Percentiles rank a stretch among this genome's conserved stretches.
phyloP scores from a whole-genome alignment of 2,888 invertebrate species.

The Adela reaumurella region DNA sequence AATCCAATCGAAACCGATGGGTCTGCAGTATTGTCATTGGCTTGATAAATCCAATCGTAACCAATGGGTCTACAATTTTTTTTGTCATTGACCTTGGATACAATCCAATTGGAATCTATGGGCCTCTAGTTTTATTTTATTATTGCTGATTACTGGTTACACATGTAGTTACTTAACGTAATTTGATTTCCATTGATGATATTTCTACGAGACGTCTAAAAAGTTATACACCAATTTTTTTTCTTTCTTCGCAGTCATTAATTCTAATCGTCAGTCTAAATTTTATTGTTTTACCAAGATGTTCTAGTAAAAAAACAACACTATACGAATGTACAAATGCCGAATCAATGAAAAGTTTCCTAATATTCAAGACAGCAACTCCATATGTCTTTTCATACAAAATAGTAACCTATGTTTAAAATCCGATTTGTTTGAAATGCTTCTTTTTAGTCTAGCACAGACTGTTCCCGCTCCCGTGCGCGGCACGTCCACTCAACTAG shows the following conservation, averaged over 20 bases:
- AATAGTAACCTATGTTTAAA: slow-evolving; percentile 15
- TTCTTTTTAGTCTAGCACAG: slow-evolving; percentile 43
- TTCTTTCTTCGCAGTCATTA: neutral
- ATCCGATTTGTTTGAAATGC: slow-evolving; percentile 18
- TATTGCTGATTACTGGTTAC: too few relatives aligned
- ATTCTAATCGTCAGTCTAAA: neutral
- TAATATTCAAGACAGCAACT: slow-evolving; percentile 6
- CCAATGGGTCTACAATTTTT: too few relatives aligned
- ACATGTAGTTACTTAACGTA: too few relatives aligned
- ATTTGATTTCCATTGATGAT: too few relatives aligned
- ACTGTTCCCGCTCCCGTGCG: slow-evolving; percentile 16
- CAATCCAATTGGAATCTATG: too few relatives aligned
- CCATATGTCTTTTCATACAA: slow-evolving; percentile 8
- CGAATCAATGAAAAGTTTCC: slow-evolving; percentile 4
- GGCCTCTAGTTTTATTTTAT: too few relatives aligned
- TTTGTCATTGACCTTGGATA: too few relatives aligned
- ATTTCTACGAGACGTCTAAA: too few relatives aligned
- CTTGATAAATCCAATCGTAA: too few relatives aligned
- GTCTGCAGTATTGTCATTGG: too few relatives aligned
- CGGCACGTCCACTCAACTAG: slow-evolving; percentile 16
- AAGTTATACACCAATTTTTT: too few relatives aligned
- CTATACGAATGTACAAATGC: neutral
- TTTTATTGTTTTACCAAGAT: neutral
- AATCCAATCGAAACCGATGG: too few relatives aligned
- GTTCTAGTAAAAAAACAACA: neutral